Percentiles rank a stretch among this genome's conserved stretches.
phyloP scores from a whole-genome alignment of 1,140 invertebrate genomes.

The Trypoxylus dichotomus region DNA sequence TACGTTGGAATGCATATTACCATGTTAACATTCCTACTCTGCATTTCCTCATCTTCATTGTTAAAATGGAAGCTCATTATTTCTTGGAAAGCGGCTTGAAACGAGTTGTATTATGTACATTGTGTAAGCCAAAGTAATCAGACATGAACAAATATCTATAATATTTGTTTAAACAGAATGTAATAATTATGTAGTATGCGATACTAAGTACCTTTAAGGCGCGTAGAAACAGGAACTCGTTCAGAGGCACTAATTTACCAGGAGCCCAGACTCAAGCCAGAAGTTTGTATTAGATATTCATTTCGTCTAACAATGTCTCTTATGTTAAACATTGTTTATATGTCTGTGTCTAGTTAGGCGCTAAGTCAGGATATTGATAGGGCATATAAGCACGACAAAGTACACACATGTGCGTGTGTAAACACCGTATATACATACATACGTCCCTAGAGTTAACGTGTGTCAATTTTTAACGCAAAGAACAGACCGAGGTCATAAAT shows the following conservation, averaged over 20 bases:
- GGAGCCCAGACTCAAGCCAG: conserved; percentile 30
- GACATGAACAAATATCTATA: neutral
- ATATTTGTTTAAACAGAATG: conserved; percentile 2
- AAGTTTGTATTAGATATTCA: conserved; percentile 32
- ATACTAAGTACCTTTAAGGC: neutral
- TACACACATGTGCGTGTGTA: conserved; percentile 13
- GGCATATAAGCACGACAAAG: conserved; percentile 22
- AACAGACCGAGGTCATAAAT: conserved; percentile 21
- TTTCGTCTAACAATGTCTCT: conserved; percentile 35
- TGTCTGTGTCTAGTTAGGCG: conserved; percentile 32
- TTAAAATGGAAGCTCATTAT: no score
- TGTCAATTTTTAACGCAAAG: conserved; percentile 25
- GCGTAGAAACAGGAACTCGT: conserved; percentile 12
- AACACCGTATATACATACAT: neutral
- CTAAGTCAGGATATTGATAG: conserved; percentile 27
- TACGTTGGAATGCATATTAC: no score
- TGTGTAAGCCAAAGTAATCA: neutral
- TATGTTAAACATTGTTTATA: conserved; percentile 37
- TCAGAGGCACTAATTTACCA: conserved; percentile 24
- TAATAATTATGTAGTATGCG: conserved; percentile 1
- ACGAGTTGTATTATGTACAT: no score
- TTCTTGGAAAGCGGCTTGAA: no score
- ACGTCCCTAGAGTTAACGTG: conserved; percentile 24
- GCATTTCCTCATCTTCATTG: no score
- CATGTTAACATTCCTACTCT: no score